A percentile compares a stretch with the other conserved stretches of the same genome.
These are phyloP conservation scores for Pheosia tremula DNA, from an alignment of 2,888 invertebrate genomes.

Conservation along the genomic window DNA sequence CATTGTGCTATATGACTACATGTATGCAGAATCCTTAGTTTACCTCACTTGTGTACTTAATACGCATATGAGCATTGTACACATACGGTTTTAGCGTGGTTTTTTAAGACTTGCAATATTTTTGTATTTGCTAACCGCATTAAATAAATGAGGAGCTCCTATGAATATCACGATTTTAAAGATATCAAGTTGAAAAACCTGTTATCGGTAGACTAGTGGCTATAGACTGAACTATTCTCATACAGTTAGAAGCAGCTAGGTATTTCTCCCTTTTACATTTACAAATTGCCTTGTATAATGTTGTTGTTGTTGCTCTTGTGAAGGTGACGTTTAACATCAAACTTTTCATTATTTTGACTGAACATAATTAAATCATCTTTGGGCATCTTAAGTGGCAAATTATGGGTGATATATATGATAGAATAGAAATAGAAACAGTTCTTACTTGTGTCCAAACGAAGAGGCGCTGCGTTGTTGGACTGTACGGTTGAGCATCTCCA, in stretches of 20 bases:
- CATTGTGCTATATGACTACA: slow-evolving; percentile 31
- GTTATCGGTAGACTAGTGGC: slow-evolving; percentile 16
- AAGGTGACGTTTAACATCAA: slow-evolving; percentile 20
- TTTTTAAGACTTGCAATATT: slow-evolving; percentile 17
- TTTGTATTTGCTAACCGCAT: slow-evolving; percentile 12
- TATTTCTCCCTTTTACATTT: slow-evolving; percentile 18
- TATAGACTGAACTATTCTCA: slow-evolving; percentile 18
- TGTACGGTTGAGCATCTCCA: slow-evolving; percentile 73
- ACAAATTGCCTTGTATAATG: slow-evolving; percentile 11
- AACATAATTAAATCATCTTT: not conserved
- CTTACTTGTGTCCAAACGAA: slow-evolving; percentile 77
- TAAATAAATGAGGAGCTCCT: slow-evolving; percentile 2
- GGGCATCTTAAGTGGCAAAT: not conserved
- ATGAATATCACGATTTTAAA: slow-evolving; percentile 15
- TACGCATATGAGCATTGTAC: slow-evolving; percentile 19
- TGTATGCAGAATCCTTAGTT: slow-evolving; percentile 26
- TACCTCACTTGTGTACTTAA: slow-evolving; percentile 27
- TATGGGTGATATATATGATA: slow-evolving; percentile 1
- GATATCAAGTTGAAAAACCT: slow-evolving; percentile 7
- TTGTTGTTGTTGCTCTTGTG: slow-evolving; percentile 19
- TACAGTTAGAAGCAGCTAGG: slow-evolving; percentile 21
- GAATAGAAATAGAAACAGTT: too few species aligned
- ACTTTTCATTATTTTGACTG: slow-evolving; percentile 7
- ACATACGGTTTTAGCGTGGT: slow-evolving; percentile 19
- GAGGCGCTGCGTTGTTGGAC: slow-evolving; percentile 82